These are phyloP conservation scores for Girardinichthys multiradiatus DNA, from an alignment of 2,113 vertebrate genomes.

Conservation along the genomic window DNA sequence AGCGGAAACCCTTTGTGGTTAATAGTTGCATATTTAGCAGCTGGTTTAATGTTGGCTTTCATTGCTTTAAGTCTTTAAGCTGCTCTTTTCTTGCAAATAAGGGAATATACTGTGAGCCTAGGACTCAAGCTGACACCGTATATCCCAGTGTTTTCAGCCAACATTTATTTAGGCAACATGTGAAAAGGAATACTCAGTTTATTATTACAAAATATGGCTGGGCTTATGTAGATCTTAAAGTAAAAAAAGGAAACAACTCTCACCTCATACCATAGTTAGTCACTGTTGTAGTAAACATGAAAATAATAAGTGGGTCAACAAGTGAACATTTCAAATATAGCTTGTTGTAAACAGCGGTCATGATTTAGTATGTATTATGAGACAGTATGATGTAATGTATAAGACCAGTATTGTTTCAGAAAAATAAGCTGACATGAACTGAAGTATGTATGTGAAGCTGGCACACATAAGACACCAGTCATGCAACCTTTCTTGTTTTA, in stretches of 20 bases:
- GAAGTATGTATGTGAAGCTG: neutral
- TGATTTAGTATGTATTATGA: neutral
- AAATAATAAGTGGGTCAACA: neutral
- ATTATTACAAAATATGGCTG: no score
- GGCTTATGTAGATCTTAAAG: no score
- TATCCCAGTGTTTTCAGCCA: no score
- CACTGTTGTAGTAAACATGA: neutral
- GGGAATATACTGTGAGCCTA: neutral
- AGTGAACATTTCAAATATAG: neutral
- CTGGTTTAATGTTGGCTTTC: neutral
- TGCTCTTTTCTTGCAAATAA: neutral
- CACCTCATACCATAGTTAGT: neutral
- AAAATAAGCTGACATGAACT: neutral
- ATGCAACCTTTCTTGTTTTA: conserved; percentile 1
- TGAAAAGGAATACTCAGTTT: no score
- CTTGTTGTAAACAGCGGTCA: neutral
- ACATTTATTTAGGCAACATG: no score
- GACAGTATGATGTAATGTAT: neutral
- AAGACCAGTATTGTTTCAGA: neutral
- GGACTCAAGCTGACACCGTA: neutral
- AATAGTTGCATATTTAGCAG: neutral
- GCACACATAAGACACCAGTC: neutral
- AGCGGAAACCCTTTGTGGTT: neutral
- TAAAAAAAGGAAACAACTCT: neutral
- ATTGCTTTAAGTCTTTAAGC: neutral